Evolutionary conservation across 2,888 invertebrate species (phyloP), one percentile per base, ranked within the genome.

Genomic region (Palloptera scutellata): DNA sequence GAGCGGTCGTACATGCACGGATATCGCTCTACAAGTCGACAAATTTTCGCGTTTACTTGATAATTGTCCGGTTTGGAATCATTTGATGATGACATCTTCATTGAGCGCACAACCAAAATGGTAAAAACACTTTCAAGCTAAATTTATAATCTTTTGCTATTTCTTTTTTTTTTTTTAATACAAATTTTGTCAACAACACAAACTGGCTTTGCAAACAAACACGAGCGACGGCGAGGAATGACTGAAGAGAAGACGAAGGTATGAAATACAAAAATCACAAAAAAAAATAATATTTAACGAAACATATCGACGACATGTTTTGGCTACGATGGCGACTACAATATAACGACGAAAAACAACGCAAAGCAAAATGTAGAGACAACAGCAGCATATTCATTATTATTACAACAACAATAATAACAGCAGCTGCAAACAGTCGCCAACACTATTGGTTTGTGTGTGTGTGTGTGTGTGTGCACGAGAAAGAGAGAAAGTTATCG

Each of bases 1-100:
- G 79, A 78, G 15, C 83, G 82, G 74, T 83, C 83, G 67, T 81
- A 83, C 74, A 83, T 80, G 66, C 82, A 83, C 1, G 83, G 79
- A 73, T 80, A 75, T 51, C 73, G 70, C 51, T 79, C 74, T 42
- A 83, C 81, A 48, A 83, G 66, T 1, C 79, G 78, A 19, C 83
- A 83, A 20, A 83, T 78, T 72, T 80, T 82, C 0, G 79, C 76
- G 67, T 83, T 83, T 11, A 76, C 72, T 58, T 76, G 75, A 45
- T 78, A 81, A 70, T 77, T 73, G 55, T 83, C 81, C 19, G 77
- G 77, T 30, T 80, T 78, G 20, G 61, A 61, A 48, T 76, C 76
- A 59, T 30, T 66, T 15, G 66, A 61, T 48, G 54, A 40, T 43
- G 66, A 66, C 61, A 61, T 60, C 55, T 60, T 66, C 61, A 66